These are phyloP conservation scores for Chrysemys picta DNA, from an alignment of 2,113 vertebrate species.

Conservation along the genomic window DNA sequence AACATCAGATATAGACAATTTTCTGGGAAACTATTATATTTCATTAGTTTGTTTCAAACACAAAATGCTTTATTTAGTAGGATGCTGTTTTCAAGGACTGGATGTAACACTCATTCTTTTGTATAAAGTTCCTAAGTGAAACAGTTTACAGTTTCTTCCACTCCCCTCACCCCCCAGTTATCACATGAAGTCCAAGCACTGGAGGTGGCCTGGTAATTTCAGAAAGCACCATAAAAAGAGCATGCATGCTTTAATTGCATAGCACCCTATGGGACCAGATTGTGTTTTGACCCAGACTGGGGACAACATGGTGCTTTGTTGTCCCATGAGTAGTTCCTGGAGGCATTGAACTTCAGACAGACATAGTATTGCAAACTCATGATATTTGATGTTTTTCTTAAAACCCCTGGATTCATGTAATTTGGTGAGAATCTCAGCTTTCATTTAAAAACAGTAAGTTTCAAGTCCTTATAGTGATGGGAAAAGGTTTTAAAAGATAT, in stretches of 20 bases:
- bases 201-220: not conserved
- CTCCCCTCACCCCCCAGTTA: not conserved
- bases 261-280: not conserved
- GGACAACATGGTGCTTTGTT: not conserved
- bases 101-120: not conserved
- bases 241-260: not conserved
- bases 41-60: not conserved
- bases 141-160: accelerated
- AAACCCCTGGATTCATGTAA: accelerated
- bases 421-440: not conserved
- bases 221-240: not conserved
- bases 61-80: not conserved
- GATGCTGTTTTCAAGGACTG: not conserved
- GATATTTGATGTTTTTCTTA: not conserved
- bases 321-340: not conserved
- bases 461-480: not conserved
- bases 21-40: not conserved
- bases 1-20: not conserved
- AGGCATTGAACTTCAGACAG: not conserved
- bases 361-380: not conserved
- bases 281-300: not conserved
- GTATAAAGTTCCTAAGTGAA: not conserved
- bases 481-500: not conserved
- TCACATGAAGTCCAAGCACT: not conserved
- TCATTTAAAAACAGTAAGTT: not conserved